Conservation (phyloP, 2,888 invertebrate genomes). For the Erynnis tages region DNA sequence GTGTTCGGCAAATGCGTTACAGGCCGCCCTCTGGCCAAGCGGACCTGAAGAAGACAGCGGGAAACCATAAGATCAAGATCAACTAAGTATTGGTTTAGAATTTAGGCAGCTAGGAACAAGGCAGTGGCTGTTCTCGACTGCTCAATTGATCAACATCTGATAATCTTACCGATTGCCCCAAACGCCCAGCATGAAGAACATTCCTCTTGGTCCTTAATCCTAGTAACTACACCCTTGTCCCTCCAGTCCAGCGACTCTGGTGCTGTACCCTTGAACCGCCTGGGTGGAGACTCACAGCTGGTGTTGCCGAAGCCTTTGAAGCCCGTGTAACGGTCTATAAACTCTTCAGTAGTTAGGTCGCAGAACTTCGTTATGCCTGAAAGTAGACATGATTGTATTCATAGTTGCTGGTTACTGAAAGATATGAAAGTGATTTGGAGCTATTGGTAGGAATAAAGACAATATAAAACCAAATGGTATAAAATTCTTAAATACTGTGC, state of each 20-base stretch:
- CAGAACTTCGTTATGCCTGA: conserved; percentile 28
- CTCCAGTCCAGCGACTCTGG: conserved; percentile 85
- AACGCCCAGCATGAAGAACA: conserved; percentile 92
- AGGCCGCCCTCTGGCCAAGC: no score
- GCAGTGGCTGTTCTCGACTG: no score
- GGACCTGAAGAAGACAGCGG: no score
- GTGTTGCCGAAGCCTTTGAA: not conserved
- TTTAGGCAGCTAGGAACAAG: no score
- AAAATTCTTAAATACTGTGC: no score
- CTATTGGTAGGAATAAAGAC: no score
- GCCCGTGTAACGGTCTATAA: conserved; percentile 18
- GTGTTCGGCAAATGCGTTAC: no score
- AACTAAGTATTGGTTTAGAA: no score
- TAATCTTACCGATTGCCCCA: conserved; percentile 26
- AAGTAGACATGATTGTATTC: not conserved
- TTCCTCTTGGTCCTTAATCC: conserved; percentile 87
- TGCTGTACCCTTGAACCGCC: not conserved
- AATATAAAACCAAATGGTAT: no score
- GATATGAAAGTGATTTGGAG: no score
- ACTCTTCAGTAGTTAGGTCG: conserved; percentile 34
- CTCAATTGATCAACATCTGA: no score
- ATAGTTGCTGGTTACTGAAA: not conserved
- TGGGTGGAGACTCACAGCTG: not conserved
- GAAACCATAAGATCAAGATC: no score
- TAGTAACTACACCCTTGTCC: conserved; percentile 86